Base-by-base conservation (phyloP, 2,113 vertebrate species). In the Seriola aureovittata region DNA sequence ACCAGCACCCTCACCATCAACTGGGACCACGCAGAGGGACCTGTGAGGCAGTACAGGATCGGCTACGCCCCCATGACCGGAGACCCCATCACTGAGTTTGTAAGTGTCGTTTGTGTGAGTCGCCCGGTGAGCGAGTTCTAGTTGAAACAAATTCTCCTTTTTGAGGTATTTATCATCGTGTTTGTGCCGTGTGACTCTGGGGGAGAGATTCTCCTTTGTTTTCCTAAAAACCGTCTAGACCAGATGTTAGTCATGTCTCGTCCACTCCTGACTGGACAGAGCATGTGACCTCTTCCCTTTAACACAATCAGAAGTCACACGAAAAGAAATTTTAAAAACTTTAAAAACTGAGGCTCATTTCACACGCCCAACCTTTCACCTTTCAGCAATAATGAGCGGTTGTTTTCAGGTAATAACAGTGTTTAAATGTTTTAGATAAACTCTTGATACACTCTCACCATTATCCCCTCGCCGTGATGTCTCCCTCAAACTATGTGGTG, bases 21-120 rank as follows among this genome's bases (percentile, higher is more conserved):
- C 76, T 99, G 98, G 98, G 98, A 99, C 75, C 98, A 99, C 40
- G 98, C 98, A 0, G 98, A 99, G 59, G 98, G 98, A 1, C 97
- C 97, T 0, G 98, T 99, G 9, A 95, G 96, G 71, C 98, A 99
- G 65, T 99, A 99, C 88, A 95, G 90, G 89, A 97, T 99, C 36
- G 89, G 94, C 89, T 99, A 98, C 76, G 97, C 97, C 13, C 96
- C 98, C 32, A 91, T 95, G 19, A 95, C 95, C 1, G 98, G 98
- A 62, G 97, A 97, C 78, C 97, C 98, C 32, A 97, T 97, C 0
- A 98, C 97, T 13, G 96, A 99, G 95, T 97, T 96, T 23, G 98
- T 99, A 89, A 96, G 98, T 96, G 54, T 5, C 25, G 25, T 25
- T 25, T 38, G 6, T 38, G 38, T 4, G 38, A 38, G 38, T 38